Evolutionary conservation across 2,888 invertebrate genomes (phyloP), one percentile per base, ranked within the genome.

Genomic region (Gari tellinella): DNA sequence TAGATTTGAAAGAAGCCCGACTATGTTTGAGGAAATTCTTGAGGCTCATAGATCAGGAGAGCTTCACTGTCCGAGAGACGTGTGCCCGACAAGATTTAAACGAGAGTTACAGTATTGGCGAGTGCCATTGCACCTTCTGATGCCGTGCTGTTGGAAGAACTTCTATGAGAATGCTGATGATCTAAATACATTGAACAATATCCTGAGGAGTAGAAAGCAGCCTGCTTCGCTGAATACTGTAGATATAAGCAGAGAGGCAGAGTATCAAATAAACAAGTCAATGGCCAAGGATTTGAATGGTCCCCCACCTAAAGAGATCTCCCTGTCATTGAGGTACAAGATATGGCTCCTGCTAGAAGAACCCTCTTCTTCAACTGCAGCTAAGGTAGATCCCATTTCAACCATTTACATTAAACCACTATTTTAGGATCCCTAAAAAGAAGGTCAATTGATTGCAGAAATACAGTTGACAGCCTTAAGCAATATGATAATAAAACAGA

Each of bases 1-100:
- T 49, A 70, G 55, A 23, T 80, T 76, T 63, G 76, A 80, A 45
- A 58, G 72, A 40, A 76, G 76, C 38, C 69, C 80, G 10, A 37
- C 43, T 10, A 26, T 68, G n/a, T 76, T 80, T 51, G 53, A 67
- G 38, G 55, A 62, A 25, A 68, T 80, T 14, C 45, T 80, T n/a
- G 70, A 76, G 56, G 53, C 62, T 17, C 61, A 73, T 23, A 31
- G 60, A 7, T 52, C 57, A 25, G 65, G 73, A 15, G 56, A 64
- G 17, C 23, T 80, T 2, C 80, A 80, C 53, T 55, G 65, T 8
- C 73, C 78, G 7, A 70, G 61, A 43, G 64, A 68, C 49, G 51
- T 70, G 12, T 78, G 78, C 41, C 69, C 73, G 10, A 26, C 62
- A 5, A 45, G 60, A 4, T 70, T 78, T 45, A 52, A 46, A 31